Percentiles rank a stretch among this genome's conserved stretches.
Conservation (phyloP, 2,797 vertebrate genomes). For the Brachyrhaphis roseni region DNA sequence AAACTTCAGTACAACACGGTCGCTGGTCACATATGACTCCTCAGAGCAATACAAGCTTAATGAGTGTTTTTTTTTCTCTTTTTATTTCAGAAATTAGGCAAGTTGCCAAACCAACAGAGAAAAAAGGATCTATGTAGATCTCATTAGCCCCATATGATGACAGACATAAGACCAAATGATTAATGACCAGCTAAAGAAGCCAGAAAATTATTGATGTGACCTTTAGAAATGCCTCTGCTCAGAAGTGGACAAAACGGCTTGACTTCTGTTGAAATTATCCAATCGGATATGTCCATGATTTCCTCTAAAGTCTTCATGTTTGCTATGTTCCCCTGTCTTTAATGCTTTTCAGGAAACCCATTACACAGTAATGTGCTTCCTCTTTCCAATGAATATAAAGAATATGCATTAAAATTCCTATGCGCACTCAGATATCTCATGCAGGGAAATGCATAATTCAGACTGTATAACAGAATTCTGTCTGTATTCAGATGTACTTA, state of each 20-base stretch:
- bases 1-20: constrained; percentile 23
- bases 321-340: constrained; percentile 12
- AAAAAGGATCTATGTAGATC: constrained; percentile 78
- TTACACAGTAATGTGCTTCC: constrained; percentile 9
- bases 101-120: constrained; percentile 60
- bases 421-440: constrained; percentile 16
- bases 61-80: constrained; percentile 43
- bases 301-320: constrained; percentile 17
- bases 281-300: constrained; percentile 70
- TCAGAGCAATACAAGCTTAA: constrained; percentile 59
- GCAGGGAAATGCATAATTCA: constrained; percentile 31
- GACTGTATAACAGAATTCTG: constrained; percentile 16
- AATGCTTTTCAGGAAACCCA: constrained; percentile 32
- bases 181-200: constrained; percentile 72
- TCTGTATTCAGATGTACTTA: constrained; percentile 39
- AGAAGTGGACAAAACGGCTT: constrained; percentile 57
- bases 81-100: constrained; percentile 48
- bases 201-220: constrained; percentile 81
- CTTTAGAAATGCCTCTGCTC: constrained; percentile 71
- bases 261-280: constrained; percentile 61
- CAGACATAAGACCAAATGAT: constrained; percentile 74
- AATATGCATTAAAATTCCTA: constrained; percentile 25
- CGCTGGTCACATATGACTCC: constrained; percentile 41
- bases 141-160: constrained; percentile 79
- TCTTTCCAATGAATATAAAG: constrained; percentile 22